Evolutionary conservation across 2,797 vertebrate species (phyloP).

Genomic region (Euphonia xanthogaster): DNA sequence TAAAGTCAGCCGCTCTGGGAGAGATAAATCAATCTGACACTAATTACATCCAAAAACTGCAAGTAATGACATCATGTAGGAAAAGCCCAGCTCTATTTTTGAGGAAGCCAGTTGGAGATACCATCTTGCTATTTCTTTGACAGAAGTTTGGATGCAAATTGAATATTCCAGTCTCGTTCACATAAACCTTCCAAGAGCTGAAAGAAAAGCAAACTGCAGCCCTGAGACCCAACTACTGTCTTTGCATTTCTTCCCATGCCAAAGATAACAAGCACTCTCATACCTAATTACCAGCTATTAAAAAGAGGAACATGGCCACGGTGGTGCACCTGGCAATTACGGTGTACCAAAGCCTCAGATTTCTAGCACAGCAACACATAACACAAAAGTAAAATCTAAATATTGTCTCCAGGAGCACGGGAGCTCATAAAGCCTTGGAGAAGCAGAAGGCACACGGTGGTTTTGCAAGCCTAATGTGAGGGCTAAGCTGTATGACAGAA

Average conservation of each 20-base stretch:
- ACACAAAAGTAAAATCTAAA: not conserved
- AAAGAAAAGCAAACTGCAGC: not conserved
- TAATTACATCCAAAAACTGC: not conserved
- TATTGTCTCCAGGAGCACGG: not conserved
- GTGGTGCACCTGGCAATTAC: not conserved
- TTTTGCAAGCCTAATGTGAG: not conserved
- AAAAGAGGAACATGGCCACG: not conserved
- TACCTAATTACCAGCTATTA: not conserved
- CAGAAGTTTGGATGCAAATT: not conserved
- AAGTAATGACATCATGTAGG: not conserved
- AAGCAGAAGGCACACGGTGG: not conserved
- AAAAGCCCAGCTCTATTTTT: not conserved
- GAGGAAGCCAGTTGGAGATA: not conserved
- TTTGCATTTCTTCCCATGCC: not conserved
- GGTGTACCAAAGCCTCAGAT: not conserved
- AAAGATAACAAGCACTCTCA: not conserved
- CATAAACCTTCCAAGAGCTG: not conserved
- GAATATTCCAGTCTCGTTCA: not conserved
- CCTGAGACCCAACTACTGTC: not conserved
- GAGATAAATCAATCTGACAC: not conserved
- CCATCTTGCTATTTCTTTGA: not conserved
- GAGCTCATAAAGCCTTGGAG: fast-evolving
- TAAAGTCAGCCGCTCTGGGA: not conserved
- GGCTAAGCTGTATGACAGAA: not conserved
- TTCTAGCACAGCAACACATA: not conserved